Evolutionary conservation across 2,113 vertebrate genomes (phyloP), one percentile per base, ranked within the genome.

Genomic region (Prietella phreatophila): DNA sequence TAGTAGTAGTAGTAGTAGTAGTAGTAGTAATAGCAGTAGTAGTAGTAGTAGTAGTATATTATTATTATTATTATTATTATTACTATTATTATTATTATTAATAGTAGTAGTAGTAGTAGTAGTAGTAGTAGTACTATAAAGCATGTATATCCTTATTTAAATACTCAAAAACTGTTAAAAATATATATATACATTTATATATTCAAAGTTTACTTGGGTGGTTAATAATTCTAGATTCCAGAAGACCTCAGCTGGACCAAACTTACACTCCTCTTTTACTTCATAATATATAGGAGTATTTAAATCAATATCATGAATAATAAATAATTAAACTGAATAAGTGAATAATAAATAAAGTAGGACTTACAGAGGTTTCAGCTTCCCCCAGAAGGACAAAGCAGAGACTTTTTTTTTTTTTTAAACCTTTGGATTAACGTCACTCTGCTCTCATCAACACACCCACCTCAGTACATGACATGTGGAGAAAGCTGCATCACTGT

Each of bases 351-450:
- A 19, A 76, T 47, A 47, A 47, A 27, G 42, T 76, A 39, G 17
- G 19, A 42, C 69, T 22, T 73, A 22, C 71, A 73, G 33, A 36
- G 71, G 20, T 36, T 71, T 36, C 30, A 73, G 33, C 8, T 73
- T 42, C 71, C 71, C 33, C 2, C 17, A 73, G 69, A 73, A 73
- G 22, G 73, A 50, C 39, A 76, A 39, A 50, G 10, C 14, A 0
- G 36, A 47, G 39, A 75, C 39, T 39, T 2, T n/a, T n/a, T n/a
- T n/a, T n/a, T n/a, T n/a, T n/a, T n/a, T 39, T 39, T 4, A 42
- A 42, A 81, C 27, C 14, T 53, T 80, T 55, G 79, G 50, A 81
- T 80, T 80, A 81, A 36, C 9, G 30, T 81, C 53, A 81, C 79
- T 81, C 53, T 81, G 30, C 17, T n/a, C 53, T 81, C 53, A 56